Percentiles rank a stretch among this genome's conserved stretches.
Evolutionary conservation across 2,888 invertebrate genomes (phyloP).

Genomic region (Mesorhabditis belari): DNA sequence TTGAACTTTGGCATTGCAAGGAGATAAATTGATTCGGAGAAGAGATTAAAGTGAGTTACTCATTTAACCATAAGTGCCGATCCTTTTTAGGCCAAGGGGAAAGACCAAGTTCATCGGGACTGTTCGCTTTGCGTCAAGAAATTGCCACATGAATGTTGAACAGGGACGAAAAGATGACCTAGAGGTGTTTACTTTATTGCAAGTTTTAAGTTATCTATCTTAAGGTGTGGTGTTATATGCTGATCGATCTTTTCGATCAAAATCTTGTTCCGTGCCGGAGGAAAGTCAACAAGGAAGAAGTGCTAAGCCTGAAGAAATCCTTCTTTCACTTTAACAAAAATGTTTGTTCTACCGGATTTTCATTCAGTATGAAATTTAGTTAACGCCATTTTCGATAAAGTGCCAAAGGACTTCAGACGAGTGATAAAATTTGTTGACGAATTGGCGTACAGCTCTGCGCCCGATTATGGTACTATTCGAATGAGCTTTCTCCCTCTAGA

Average conservation of each 20-base stretch:
- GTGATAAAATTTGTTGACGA: not conserved
- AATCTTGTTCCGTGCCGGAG: not conserved
- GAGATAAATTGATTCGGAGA: not conserved
- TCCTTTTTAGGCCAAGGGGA: not conserved
- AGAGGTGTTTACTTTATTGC: not conserved
- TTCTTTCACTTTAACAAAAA: not conserved
- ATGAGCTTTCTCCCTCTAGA: not conserved
- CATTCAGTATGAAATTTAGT: too few relatives aligned
- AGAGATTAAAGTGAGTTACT: not conserved
- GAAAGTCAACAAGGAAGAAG: not conserved
- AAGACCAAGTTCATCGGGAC: not conserved
- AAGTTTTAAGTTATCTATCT: not conserved
- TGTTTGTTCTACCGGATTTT: too few relatives aligned
- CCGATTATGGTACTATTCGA: not conserved
- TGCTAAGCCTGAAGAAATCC: not conserved
- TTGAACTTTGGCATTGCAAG: conserved; percentile 1
- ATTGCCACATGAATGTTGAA: not conserved
- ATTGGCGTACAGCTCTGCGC: not conserved
- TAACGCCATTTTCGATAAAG: not conserved
- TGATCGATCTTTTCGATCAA: conserved; percentile 1
- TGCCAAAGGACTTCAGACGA: not conserved
- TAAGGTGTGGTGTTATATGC: not conserved
- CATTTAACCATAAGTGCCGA: not conserved
- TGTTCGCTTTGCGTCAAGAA: not conserved
- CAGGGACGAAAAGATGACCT: conserved; percentile 3